Conservation (phyloP, 2,888 invertebrate species). For the Drosophila dives region DNA sequence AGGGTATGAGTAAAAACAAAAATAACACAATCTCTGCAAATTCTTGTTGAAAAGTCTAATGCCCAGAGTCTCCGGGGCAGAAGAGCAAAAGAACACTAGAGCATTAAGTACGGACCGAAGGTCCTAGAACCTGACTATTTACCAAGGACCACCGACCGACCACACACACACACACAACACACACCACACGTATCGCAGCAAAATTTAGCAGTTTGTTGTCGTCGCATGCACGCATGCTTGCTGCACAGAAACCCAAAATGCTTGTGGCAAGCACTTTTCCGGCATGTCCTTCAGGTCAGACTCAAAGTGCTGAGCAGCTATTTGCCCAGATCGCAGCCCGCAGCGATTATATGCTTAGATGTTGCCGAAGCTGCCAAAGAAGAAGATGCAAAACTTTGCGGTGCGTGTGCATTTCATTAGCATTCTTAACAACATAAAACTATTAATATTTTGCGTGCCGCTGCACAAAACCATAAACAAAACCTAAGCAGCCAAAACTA, state of each 20-base stretch:
- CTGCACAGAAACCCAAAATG: conserved; percentile 51
- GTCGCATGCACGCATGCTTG: conserved; percentile 74
- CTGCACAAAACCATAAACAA: conserved; percentile 58
- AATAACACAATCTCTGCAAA: conserved; percentile 65
- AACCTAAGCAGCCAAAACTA: conserved; percentile 51
- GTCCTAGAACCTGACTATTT: conserved; percentile 6
- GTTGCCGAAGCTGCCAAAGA: conserved; percentile 45
- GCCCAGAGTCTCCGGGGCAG: conserved; percentile 45
- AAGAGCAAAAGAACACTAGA: conserved; percentile 15
- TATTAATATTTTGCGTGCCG: conserved; percentile 67
- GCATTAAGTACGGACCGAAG: not conserved
- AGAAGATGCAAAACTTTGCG: conserved; percentile 22
- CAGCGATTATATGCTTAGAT: conserved; percentile 51
- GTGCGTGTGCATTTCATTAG: conserved; percentile 73
- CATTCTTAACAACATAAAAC: conserved; percentile 70
- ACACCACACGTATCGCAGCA: conserved; percentile 62
- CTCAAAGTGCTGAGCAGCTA: conserved; percentile 39
- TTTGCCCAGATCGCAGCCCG: conserved; percentile 49
- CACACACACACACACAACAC: no score
- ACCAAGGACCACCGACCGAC: not conserved
- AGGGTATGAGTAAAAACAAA: conserved; percentile 41
- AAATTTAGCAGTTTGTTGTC: conserved; percentile 71
- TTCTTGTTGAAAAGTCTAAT: conserved; percentile 73
- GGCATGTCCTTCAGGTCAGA: conserved; percentile 46
- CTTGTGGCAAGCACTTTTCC: conserved; percentile 70